Evolutionary conservation across 2,113 vertebrate species (phyloP), one percentile per base, ranked within the genome.

Genomic region (Cyrtonyx montezumae): DNA sequence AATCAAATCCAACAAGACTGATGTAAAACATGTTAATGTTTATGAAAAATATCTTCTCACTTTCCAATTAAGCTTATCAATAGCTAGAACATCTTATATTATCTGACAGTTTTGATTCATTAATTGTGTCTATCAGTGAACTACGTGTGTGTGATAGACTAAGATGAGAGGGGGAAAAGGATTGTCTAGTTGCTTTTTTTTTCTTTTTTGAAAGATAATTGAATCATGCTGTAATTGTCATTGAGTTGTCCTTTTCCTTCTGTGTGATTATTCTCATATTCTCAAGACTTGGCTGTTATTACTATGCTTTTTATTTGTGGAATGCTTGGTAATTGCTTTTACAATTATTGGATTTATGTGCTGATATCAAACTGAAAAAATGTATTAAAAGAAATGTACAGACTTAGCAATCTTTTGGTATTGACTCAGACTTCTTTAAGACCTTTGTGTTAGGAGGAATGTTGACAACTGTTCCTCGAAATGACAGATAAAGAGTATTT

Each of bases 11-110:
- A 74, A 45, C 4, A 23, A 1, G 28, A 65, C 76, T 78, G 61
- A 88, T 91, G 63, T 75, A 78, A 94, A 92, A 80, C 91, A 89
- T 68, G 81, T 92, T 91, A 80, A 91, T 77, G 63, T 91, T 91
- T 90, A 79, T 91, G 87, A 81, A 91, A 92, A 85, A 77, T 71
- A 63, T 63, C 28, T 48, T 90, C 63, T 83, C 82, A 71, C 81
- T 78, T 91, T 94, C 92, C 59, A 56, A 37, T 78, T 82, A 73
- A 65, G 43, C 37, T 88, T 91, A 92, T 40, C 23, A 86, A 68
- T 85, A 90, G 21, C 25, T 85, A 13, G 30, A 80, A n/a, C 87
- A 32, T 66, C 42, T 84, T 86, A 36, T 87, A 45, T 87, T 86
- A 43, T 84, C n/a, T 74, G 13, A 12, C 42, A 37, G 20, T 55